These are phyloP conservation scores for Sebastes miniatus DNA, from an alignment of 2,797 vertebrate species.

Conservation along the genomic window DNA sequence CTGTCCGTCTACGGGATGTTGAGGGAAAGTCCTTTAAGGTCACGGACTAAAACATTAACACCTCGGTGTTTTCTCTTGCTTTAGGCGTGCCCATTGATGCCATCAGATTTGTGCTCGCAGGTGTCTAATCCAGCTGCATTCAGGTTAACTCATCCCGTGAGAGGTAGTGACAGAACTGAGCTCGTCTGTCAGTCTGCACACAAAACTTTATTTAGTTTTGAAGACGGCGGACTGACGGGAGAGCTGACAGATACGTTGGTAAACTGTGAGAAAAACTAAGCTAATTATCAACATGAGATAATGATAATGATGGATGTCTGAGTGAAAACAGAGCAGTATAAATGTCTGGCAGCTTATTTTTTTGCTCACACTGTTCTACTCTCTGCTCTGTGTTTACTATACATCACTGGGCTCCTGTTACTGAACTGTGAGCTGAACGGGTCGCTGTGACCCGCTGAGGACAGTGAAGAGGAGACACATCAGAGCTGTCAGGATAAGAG, in stretches of 20 bases:
- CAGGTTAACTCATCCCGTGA: constrained; percentile 11
- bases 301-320: not conserved
- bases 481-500: not conserved
- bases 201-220: constrained; percentile 20
- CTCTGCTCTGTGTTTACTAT: constrained; percentile 5
- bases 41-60: not conserved
- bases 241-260: not conserved
- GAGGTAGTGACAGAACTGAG: constrained; percentile 43
- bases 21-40: not conserved
- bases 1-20: not conserved
- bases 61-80: not conserved
- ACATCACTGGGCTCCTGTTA: constrained; percentile 29
- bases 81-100: not conserved
- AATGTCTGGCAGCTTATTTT: constrained; percentile 8
- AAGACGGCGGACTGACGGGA: not conserved
- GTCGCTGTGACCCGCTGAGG: constrained; percentile 9
- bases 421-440: not conserved
- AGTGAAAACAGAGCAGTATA: not conserved
- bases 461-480: not conserved
- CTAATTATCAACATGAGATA: not conserved
- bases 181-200: constrained; percentile 45
- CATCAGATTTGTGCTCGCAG: constrained; percentile 44
- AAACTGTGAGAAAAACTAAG: not conserved
- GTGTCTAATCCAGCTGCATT: constrained; percentile 54
- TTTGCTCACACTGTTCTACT: not conserved